Conservation (phyloP, 2,888 invertebrate species). For the Leptinotarsa tumamoca region DNA sequence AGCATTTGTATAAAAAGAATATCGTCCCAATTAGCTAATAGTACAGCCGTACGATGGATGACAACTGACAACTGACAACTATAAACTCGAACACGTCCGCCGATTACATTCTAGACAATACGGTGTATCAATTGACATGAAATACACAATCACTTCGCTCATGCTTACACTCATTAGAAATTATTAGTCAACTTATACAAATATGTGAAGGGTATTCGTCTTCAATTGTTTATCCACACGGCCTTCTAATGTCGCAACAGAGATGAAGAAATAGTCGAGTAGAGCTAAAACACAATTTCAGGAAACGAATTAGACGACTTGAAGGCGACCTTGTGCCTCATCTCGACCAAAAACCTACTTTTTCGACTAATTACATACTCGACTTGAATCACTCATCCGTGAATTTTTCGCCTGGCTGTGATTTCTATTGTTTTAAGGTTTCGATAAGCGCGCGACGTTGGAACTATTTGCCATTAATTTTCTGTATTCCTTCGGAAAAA, state of each 20-base stretch:
- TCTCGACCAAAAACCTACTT: neutral
- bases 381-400: neutral
- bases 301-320: neutral
- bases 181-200: neutral
- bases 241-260: slow-evolving; percentile 3
- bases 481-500: slow-evolving; percentile 15
- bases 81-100: neutral
- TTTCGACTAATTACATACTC: neutral
- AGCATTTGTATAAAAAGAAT: no score
- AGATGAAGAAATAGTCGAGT: slow-evolving; percentile 3
- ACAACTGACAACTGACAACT: neutral
- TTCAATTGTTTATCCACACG: slow-evolving; percentile 2
- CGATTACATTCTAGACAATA: neutral
- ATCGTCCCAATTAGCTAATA: neutral
- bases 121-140: neutral
- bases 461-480: neutral
- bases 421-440: neutral
- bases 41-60: no score
- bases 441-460: neutral
- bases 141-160: neutral
- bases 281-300: neutral
- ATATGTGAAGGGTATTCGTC: slow-evolving; percentile 11
- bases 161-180: neutral
- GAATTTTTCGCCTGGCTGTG: neutral
- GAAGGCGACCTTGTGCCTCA: neutral